Conservation (phyloP, 2,797 vertebrate genomes). For the Prunella strophiata region DNA sequence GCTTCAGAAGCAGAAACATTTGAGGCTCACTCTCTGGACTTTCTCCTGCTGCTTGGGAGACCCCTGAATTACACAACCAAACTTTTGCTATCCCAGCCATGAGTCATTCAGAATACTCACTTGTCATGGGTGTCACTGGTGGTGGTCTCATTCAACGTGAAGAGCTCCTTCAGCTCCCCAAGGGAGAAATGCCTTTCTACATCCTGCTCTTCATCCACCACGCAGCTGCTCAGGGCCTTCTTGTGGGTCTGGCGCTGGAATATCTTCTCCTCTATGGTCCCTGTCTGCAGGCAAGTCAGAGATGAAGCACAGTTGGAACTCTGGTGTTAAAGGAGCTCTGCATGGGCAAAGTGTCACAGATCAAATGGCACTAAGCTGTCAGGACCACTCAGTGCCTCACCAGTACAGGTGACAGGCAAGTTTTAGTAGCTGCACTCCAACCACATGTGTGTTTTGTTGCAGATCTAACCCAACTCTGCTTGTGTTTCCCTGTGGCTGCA, state of each 20-base stretch:
- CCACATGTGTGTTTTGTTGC: accelerated
- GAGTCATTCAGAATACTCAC: conserved; percentile 68
- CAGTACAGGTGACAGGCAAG: not conserved
- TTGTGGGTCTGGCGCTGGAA: conserved; percentile 97
- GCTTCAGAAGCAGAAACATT: not conserved
- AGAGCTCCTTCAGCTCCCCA: conserved; percentile 92
- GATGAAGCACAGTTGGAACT: not conserved
- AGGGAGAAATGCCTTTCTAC: conserved; percentile 96
- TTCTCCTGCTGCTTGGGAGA: not conserved
- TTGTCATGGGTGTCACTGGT: conserved; percentile 93
- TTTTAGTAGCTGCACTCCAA: not conserved
- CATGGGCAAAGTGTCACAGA: not conserved
- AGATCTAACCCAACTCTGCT: not conserved
- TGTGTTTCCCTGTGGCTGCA: not conserved
- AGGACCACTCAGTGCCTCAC: not conserved
- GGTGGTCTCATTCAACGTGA: conserved; percentile 86
- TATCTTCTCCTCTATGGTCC: conserved; percentile 98
- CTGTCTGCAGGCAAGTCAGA: conserved; percentile 78
- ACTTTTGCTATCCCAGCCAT: not conserved
- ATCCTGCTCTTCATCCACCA: conserved; percentile 95
- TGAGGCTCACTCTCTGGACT: not conserved
- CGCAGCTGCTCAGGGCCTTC: conserved; percentile 97
- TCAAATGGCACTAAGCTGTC: not conserved
- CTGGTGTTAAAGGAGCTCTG: not conserved
- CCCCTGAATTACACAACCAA: not conserved